phyloP scores from a whole-genome alignment of 2,888 invertebrate species.

The Argyresthia albistria region DNA sequence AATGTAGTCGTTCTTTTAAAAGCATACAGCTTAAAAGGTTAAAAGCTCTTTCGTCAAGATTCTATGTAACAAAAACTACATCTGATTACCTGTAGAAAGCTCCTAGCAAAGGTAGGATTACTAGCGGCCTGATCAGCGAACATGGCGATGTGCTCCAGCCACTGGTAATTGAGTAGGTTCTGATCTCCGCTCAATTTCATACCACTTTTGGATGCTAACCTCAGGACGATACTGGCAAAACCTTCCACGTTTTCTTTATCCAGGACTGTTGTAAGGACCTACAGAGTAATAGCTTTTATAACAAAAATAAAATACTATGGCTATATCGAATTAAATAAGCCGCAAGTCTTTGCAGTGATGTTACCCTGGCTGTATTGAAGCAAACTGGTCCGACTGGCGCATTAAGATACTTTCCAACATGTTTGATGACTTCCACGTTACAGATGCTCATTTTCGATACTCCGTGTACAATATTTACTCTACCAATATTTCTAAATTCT shows the following conservation, averaged over 20 bases:
- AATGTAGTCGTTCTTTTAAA: no score
- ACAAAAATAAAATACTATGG: background rate
- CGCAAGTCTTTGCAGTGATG: background rate
- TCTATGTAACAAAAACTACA: no score
- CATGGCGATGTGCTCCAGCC: constrained; percentile 77
- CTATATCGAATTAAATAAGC: background rate
- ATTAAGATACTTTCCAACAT: constrained; percentile 67
- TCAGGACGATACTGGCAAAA: constrained; percentile 66
- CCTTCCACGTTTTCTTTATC: constrained; percentile 58
- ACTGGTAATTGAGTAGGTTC: constrained; percentile 68
- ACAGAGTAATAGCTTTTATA: constrained; percentile 11
- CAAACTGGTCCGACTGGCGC: constrained; percentile 61
- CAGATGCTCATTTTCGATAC: constrained; percentile 32
- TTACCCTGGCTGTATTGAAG: constrained; percentile 68
- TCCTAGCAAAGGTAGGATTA: constrained; percentile 50
- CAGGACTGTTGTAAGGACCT: constrained; percentile 62
- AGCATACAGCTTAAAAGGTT: no score
- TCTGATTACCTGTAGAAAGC: constrained; percentile 57
- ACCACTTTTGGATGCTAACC: constrained; percentile 53
- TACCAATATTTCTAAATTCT: no score
- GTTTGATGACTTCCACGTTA: constrained; percentile 52
- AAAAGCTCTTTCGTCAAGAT: no score
- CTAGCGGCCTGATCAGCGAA: constrained; percentile 62
- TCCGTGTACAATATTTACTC: no score
- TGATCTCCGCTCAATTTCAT: constrained; percentile 46